Conservation (phyloP, 2,113 vertebrate species). For the Crotalus horridus region DNA sequence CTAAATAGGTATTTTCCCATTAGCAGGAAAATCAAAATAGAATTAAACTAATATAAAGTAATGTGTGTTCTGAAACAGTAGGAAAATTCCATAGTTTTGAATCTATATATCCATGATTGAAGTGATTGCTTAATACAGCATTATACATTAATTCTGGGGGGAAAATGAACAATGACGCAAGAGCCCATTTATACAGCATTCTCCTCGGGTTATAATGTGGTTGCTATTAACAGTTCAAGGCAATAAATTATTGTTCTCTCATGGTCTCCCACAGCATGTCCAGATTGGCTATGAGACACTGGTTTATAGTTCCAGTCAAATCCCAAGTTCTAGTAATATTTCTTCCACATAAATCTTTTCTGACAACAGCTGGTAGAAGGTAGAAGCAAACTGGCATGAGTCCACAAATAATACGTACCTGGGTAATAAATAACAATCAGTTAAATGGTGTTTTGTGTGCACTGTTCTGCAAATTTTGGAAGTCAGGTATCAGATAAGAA, state of each 20-base stretch:
- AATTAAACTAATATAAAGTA: neutral
- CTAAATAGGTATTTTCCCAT: neutral
- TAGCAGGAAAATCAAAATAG: neutral
- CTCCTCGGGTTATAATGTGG: neutral
- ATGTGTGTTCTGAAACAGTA: neutral
- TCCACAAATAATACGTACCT: neutral
- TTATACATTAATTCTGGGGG: neutral
- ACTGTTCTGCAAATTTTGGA: neutral
- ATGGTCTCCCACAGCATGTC: neutral
- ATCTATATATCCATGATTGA: neutral
- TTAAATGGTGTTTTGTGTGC: neutral
- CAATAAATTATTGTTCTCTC: no score
- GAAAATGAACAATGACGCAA: neutral
- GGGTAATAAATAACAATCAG: neutral
- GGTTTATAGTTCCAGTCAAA: neutral
- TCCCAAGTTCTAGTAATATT: neutral
- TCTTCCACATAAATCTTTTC: neutral
- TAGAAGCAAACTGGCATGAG: neutral
- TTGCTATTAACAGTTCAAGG: neutral
- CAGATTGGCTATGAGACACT: neutral
- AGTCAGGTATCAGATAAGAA: neutral
- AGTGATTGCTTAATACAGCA: neutral
- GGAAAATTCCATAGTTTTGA: neutral
- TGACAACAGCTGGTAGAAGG: neutral
- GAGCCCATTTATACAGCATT: neutral